Conservation (phyloP, 2,888 invertebrate species). For the Micoletzkya japonica region DNA sequence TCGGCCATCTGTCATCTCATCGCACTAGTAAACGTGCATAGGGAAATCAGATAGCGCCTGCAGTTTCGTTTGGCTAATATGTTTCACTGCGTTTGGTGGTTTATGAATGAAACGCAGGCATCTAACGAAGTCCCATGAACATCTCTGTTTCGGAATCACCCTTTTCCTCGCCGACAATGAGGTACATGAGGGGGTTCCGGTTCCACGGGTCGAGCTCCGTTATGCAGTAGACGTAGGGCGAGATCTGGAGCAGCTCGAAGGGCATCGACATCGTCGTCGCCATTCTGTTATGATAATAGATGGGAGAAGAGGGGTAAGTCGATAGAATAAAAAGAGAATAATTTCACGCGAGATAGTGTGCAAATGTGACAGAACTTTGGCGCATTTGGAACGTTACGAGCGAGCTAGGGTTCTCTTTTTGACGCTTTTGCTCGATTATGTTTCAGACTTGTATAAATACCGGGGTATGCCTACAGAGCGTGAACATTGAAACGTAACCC, state of each 20-base stretch:
- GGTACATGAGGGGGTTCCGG: conserved; percentile 40
- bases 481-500: too few relatives aligned
- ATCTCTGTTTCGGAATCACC: background rate
- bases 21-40: too few relatives aligned
- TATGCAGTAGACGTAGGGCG: conserved; percentile 41
- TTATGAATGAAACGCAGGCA: background rate
- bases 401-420: too few relatives aligned
- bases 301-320: background rate
- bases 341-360: background rate
- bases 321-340: background rate
- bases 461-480: too few relatives aligned
- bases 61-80: too few relatives aligned
- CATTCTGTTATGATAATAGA: background rate
- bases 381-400: too few relatives aligned
- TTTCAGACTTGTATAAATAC: too few relatives aligned
- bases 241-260: conserved; percentile 25
- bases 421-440: too few relatives aligned
- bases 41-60: too few relatives aligned
- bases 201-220: conserved; percentile 40
- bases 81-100: too few relatives aligned
- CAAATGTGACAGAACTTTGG: background rate
- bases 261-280: conserved; percentile 24
- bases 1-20: too few relatives aligned
- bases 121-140: background rate
- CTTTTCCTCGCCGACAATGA: conserved; percentile 36